Conservation (phyloP, 2,797 vertebrate species). For the Buphagus erythrorhynchus region DNA sequence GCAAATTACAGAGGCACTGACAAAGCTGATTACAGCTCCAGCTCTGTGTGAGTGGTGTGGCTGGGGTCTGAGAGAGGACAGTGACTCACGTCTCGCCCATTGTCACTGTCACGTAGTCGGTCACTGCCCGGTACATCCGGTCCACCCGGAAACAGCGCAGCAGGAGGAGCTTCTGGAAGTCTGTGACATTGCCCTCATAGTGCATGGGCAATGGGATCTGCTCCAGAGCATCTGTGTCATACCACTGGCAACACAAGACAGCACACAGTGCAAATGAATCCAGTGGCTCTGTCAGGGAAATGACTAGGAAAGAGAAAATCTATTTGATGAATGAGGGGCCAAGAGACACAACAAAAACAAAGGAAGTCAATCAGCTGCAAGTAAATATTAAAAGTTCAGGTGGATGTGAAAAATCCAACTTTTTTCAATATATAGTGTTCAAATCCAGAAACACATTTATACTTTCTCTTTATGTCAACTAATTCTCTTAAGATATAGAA, state of each 20-base stretch:
- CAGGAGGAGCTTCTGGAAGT: constrained; percentile 91
- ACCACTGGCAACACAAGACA: constrained; percentile 84
- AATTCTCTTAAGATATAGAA: background rate
- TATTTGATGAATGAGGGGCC: background rate
- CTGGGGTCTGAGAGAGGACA: background rate
- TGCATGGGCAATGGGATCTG: constrained; percentile 83
- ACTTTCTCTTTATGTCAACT: background rate
- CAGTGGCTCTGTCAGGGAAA: background rate
- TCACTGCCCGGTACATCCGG: constrained; percentile 90
- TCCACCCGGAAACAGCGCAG: constrained; percentile 95
- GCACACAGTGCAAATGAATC: background rate
- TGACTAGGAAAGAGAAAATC: background rate
- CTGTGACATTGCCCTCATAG: constrained; percentile 80
- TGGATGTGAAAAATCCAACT: background rate
- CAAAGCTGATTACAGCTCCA: rapidly evolving
- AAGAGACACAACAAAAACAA: background rate
- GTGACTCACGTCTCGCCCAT: constrained; percentile 90
- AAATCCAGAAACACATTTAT: background rate
- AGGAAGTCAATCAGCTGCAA: background rate
- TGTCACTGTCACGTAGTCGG: constrained; percentile 86
- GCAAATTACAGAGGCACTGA: background rate
- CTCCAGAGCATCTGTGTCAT: constrained; percentile 88
- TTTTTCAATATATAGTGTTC: background rate
- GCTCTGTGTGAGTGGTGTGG: background rate
- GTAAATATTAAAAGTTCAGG: background rate